phyloP scores from a whole-genome alignment of 2,888 invertebrate genomes.

The Chromoteleia sp. region DNA sequence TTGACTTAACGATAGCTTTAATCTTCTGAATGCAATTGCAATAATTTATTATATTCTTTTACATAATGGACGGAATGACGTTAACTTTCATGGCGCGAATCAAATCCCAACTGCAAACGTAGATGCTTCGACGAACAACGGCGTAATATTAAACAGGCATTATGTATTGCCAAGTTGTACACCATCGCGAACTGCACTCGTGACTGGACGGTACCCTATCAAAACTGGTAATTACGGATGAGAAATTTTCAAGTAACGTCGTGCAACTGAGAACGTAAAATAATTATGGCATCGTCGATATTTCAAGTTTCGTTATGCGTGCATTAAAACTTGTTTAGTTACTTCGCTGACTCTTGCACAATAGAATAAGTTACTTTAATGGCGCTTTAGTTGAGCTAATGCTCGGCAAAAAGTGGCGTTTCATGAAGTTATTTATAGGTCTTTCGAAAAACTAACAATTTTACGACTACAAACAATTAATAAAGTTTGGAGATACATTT shows the following conservation, averaged over 20 bases:
- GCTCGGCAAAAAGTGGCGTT: not conserved
- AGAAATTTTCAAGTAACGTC: slow-evolving; percentile 20
- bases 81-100: slow-evolving; percentile 94
- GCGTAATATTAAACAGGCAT: slow-evolving; percentile 92
- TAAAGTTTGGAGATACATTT: too few relatives aligned
- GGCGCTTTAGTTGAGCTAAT: not conserved
- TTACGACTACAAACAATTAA: too few relatives aligned
- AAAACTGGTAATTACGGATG: slow-evolving; percentile 84
- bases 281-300: slow-evolving; percentile 21
- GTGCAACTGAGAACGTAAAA: slow-evolving; percentile 15
- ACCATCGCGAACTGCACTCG: slow-evolving; percentile 92
- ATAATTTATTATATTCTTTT: too few relatives aligned
- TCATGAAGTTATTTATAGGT: slow-evolving; percentile 3
- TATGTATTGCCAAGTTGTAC: slow-evolving; percentile 94
- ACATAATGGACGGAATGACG: slow-evolving; percentile 97
- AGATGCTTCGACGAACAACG: slow-evolving; percentile 93
- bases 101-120: slow-evolving; percentile 96
- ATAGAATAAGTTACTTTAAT: slow-evolving; percentile 19
- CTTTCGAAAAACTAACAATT: too few relatives aligned
- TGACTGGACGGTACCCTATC: slow-evolving; percentile 95
- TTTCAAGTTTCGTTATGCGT: slow-evolving; percentile 16
- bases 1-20: too few relatives aligned
- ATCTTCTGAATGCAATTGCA: too few relatives aligned
- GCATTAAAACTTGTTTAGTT: slow-evolving; percentile 25
- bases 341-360: slow-evolving; percentile 8